Base-by-base conservation (phyloP, 1,140 invertebrate species). In the Drosophila hydei region DNA sequence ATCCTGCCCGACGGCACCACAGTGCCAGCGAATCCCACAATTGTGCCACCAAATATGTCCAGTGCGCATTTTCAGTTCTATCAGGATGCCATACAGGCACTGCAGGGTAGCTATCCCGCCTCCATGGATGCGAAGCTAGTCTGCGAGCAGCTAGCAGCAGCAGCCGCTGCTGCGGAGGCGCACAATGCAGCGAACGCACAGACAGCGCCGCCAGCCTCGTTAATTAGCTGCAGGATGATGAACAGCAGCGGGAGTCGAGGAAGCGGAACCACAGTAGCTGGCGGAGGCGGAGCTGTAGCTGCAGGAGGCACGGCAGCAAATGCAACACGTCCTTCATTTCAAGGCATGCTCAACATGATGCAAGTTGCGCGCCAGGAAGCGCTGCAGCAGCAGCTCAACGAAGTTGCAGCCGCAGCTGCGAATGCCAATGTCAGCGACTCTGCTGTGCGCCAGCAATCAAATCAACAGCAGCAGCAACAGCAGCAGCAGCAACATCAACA, bases 1-100 rank as follows among this genome's bases (percentile, higher is more conserved):
- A 55, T 80, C 0, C 9, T 40, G 55, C 62, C 48, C 9, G 87
- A 90, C 18, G 84, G 89, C 14, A 84, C 77, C 0, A 63, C 83
- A 0, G 72, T 88, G 2, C 68, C 79, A 11, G 79, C 79, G 0
- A 76, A 69, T 63, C 72, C 75, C 27, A 64, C 68, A 43, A 74
- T 90, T 30, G 74, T 84, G 38, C 77, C 88, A 0, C 77, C 88
- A 0, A 91, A 90, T 43, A 89, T 91, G 89, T 89, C 89, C 56
- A 88, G 54, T 14, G 85, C 85, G 1, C 89, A 91, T 38, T 81
- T 89, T 8, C 89, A 90, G 60, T 89, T 91, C 61, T 91, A 91
- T 48, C 89, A 91, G 73, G 89, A 91, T 40, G 89, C 89, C 36
- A 75, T 91, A 14, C 79, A 90, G 38, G 85, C 89, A 4, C 59